Conservation (phyloP, 2,888 invertebrate species). For the Ornithoptera alexandrae region DNA sequence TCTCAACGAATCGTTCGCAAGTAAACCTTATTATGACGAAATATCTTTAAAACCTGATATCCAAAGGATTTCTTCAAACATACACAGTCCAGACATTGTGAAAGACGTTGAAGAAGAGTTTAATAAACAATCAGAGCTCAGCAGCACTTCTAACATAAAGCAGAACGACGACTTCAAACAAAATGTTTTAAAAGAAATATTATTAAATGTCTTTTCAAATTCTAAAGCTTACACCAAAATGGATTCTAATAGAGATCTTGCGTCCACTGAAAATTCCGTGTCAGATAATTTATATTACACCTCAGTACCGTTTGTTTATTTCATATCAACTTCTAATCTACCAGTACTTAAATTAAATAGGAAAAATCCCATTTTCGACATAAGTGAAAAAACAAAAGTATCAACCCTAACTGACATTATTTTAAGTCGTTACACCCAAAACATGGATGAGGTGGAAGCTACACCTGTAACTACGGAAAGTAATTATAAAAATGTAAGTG, state of each 20-base stretch:
- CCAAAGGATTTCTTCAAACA: constrained; percentile 51
- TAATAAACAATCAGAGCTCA: constrained; percentile 33
- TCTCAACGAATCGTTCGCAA: background rate
- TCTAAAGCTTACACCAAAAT: background rate
- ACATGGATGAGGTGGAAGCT: background rate
- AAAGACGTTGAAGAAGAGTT: constrained; percentile 51
- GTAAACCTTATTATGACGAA: constrained; percentile 2
- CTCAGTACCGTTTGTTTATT: background rate
- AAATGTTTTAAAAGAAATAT: constrained; percentile 17
- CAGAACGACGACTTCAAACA: background rate
- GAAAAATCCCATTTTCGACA: constrained; percentile 1
- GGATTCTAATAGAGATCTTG: background rate
- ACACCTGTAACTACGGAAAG: background rate
- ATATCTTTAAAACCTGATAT: constrained; percentile 45
- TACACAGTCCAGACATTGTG: constrained; percentile 50
- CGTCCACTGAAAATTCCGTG: background rate
- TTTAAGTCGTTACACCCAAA: background rate
- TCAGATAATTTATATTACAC: background rate
- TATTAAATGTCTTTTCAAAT: constrained; percentile 10
- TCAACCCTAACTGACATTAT: background rate
- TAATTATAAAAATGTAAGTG: constrained; percentile 5
- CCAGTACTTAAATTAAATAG: constrained; percentile 6
- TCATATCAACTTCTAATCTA: background rate
- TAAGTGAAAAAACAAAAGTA: constrained; percentile 1
- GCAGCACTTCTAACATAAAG: background rate